Percentiles rank a stretch among this genome's conserved stretches.
Conservation (phyloP, 2,888 invertebrate species). For the Nycteola revayana region DNA sequence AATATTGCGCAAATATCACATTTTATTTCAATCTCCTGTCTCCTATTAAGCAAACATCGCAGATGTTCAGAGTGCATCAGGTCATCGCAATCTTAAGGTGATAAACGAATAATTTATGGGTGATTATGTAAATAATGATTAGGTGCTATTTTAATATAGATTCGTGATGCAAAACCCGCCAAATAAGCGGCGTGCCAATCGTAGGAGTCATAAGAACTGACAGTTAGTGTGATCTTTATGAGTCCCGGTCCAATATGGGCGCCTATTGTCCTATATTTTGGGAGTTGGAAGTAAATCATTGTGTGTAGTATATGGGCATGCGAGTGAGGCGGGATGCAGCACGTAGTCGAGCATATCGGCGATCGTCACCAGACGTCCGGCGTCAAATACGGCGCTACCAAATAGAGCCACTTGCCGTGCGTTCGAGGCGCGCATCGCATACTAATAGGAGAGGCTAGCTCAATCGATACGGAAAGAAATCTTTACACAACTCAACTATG, state of each 20-base stretch:
- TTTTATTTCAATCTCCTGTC: slow-evolving; percentile 13
- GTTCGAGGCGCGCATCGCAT: slow-evolving; percentile 45
- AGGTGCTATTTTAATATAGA: neutral
- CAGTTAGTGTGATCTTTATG: slow-evolving; percentile 10
- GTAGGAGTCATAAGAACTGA: slow-evolving; percentile 6
- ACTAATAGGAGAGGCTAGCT: slow-evolving; percentile 38
- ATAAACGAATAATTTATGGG: slow-evolving; percentile 14
- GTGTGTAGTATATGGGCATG: slow-evolving; percentile 30
- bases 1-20: slow-evolving; percentile 22
- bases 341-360: slow-evolving; percentile 42
- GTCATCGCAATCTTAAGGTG: slow-evolving; percentile 13
- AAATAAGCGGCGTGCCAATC: slow-evolving; percentile 1
- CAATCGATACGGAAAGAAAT: slow-evolving; percentile 57
- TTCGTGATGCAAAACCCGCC: slow-evolving; percentile 3
- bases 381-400: slow-evolving; percentile 52
- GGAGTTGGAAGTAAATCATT: slow-evolving; percentile 41
- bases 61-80: slow-evolving; percentile 12
- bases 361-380: slow-evolving; percentile 61
- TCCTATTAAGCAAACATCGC: slow-evolving; percentile 17
- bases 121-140: slow-evolving; percentile 7
- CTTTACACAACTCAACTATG: slow-evolving; percentile 44
- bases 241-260: slow-evolving; percentile 16
- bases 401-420: slow-evolving; percentile 61
- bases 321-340: slow-evolving; percentile 45
- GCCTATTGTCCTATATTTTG: slow-evolving; percentile 37